A percentile compares a stretch with the other conserved stretches of the same genome.
These are phyloP conservation scores for Alethe diademata DNA, from an alignment of 2,113 vertebrate species.

Conservation along the genomic window DNA sequence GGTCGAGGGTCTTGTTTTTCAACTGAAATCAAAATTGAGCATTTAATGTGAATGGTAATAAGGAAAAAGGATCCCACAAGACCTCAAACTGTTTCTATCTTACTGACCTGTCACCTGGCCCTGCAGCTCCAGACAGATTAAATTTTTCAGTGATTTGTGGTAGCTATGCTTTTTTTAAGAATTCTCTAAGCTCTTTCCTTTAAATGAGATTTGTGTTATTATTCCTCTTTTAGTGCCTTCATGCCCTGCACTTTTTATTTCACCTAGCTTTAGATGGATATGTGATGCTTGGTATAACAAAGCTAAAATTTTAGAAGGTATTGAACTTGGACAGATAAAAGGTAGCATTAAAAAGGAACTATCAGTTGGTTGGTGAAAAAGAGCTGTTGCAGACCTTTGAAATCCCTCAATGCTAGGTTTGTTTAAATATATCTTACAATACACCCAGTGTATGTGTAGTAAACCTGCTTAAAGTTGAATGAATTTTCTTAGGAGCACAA, in stretches of 20 bases:
- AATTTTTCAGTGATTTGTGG: constrained; percentile 15
- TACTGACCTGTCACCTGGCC: background rate
- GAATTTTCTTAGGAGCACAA: background rate
- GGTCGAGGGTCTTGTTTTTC: background rate
- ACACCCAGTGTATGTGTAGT: background rate
- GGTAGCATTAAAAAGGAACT: background rate
- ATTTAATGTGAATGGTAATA: background rate
- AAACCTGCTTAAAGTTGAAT: background rate
- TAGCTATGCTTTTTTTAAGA: background rate
- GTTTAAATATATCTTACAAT: background rate
- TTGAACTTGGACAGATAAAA: background rate
- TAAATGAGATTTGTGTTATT: background rate
- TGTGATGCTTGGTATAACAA: background rate
- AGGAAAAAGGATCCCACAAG: background rate
- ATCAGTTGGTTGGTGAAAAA: background rate
- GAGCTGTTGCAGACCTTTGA: background rate
- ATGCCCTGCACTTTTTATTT: background rate
- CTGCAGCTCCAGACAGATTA: background rate
- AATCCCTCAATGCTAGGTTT: background rate
- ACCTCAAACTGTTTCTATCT: background rate
- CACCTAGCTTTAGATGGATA: background rate
- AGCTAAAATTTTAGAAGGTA: constrained; percentile 1
- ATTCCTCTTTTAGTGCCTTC: background rate
- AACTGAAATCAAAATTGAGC: background rate
- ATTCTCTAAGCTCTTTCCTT: background rate